Conservation (phyloP, 2,113 vertebrate genomes). For the Chaenogobius annularis region DNA sequence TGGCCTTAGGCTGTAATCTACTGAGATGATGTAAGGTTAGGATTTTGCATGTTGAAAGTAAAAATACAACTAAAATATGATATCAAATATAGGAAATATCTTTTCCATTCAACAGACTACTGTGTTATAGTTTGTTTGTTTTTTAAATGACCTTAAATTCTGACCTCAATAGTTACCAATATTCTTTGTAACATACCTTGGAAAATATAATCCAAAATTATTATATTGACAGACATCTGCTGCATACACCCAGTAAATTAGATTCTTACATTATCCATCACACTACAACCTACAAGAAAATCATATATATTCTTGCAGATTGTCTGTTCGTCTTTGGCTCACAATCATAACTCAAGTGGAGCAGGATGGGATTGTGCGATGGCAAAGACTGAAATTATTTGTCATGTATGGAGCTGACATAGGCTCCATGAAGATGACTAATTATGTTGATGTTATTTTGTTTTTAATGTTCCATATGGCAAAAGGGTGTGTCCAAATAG, state of each 20-base stretch:
- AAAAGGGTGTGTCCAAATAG: neutral
- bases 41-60: slow-evolving; percentile 5
- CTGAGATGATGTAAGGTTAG: slow-evolving; percentile 1
- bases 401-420: neutral
- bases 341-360: neutral
- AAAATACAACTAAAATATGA: neutral
- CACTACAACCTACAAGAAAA: neutral
- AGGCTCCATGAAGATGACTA: neutral
- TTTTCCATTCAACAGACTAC: too few relatives aligned
- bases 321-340: neutral
- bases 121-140: neutral
- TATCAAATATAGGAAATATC: too few relatives aligned
- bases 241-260: neutral
- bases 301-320: neutral
- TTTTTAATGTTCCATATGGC: neutral
- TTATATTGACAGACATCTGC: neutral
- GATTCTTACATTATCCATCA: neutral
- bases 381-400: neutral
- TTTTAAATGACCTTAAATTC: neutral
- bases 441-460: neutral
- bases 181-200: neutral
- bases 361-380: neutral
- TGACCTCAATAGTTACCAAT: too few relatives aligned
- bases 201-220: neutral
- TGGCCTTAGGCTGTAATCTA: neutral